Conservation (phyloP, 2,797 vertebrate genomes). For the Enteromius thamalakanensis region DNA sequence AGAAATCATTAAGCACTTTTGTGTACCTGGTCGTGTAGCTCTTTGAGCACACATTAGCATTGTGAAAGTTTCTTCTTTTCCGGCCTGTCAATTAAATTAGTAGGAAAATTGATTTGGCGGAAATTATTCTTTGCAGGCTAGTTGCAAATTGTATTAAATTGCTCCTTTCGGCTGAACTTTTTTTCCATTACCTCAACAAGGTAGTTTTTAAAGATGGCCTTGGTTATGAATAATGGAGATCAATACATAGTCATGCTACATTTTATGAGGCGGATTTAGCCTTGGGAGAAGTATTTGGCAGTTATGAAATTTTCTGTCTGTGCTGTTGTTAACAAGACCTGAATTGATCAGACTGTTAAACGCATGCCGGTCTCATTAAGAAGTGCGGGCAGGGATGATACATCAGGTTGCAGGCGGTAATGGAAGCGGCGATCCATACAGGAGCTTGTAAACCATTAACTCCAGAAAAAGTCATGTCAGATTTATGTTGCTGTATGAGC, state of each 20-base stretch:
- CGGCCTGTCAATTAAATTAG: slow-evolving; percentile 15
- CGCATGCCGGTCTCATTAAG: slow-evolving; percentile 5
- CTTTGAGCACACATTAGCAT: background rate
- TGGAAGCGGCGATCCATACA: slow-evolving; percentile 5
- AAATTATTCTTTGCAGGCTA: slow-evolving; percentile 15
- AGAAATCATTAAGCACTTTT: background rate
- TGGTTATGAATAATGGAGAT: slow-evolving; percentile 59
- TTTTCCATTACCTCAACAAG: slow-evolving; percentile 61
- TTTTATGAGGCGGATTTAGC: slow-evolving; percentile 64
- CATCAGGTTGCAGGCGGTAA: slow-evolving; percentile 25
- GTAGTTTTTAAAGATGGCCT: slow-evolving; percentile 51
- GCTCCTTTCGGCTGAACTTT: slow-evolving; percentile 30
- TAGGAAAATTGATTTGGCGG: slow-evolving; percentile 52
- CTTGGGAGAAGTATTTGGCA: slow-evolving; percentile 56
- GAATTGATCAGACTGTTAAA: slow-evolving; percentile 41
- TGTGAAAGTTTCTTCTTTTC: background rate
- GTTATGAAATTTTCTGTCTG: slow-evolving; percentile 35
- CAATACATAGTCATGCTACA: slow-evolving; percentile 64
- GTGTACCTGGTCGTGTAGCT: background rate
- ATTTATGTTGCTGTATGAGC: slow-evolving; percentile 35
- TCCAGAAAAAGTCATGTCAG: slow-evolving; percentile 15
- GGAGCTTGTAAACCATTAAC: slow-evolving; percentile 30
- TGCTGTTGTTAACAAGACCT: slow-evolving; percentile 43
- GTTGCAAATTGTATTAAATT: slow-evolving; percentile 36
- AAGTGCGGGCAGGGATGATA: slow-evolving; percentile 23